phyloP scores from a whole-genome alignment of 2,113 vertebrate species.

The Hemiscyllium ocellatum region DNA sequence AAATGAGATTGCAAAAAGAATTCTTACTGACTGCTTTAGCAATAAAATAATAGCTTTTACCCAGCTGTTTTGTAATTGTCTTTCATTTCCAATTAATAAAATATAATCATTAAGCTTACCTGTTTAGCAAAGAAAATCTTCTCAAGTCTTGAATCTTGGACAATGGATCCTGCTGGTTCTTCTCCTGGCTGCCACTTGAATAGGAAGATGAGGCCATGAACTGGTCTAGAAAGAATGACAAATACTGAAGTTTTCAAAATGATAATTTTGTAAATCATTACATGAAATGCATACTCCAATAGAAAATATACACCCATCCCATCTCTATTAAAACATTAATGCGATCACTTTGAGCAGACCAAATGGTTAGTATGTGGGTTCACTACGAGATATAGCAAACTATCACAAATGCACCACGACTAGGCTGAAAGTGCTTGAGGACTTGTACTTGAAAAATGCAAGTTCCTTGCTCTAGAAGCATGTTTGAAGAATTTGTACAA shows the following conservation, averaged over 20 bases:
- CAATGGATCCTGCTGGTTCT: conserved; percentile 92
- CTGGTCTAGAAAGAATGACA: conserved; percentile 71
- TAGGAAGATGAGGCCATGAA: conserved; percentile 94
- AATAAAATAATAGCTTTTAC: neutral
- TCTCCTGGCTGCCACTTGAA: conserved; percentile 99
- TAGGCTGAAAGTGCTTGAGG: neutral
- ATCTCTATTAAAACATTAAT: neutral
- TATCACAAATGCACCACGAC: neutral
- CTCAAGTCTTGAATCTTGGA: conserved; percentile 92
- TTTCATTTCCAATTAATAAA: neutral
- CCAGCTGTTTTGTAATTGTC: neutral
- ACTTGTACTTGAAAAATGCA: neutral
- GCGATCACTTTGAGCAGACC: neutral
- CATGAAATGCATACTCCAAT: neutral
- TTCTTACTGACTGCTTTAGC: neutral
- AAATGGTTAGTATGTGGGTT: neutral
- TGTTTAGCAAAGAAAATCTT: conserved; percentile 98
- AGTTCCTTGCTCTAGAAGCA: neutral
- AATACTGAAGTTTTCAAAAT: neutral
- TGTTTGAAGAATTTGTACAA: neutral
- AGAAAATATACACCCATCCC: neutral
- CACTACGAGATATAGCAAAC: neutral
- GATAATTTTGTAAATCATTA: neutral
- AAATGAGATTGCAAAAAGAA: neutral
- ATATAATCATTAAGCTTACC: conserved; percentile 53